These are phyloP conservation scores for Phrynosoma blainvillii DNA, from an alignment of 2,113 vertebrate species.

Conservation along the genomic window DNA sequence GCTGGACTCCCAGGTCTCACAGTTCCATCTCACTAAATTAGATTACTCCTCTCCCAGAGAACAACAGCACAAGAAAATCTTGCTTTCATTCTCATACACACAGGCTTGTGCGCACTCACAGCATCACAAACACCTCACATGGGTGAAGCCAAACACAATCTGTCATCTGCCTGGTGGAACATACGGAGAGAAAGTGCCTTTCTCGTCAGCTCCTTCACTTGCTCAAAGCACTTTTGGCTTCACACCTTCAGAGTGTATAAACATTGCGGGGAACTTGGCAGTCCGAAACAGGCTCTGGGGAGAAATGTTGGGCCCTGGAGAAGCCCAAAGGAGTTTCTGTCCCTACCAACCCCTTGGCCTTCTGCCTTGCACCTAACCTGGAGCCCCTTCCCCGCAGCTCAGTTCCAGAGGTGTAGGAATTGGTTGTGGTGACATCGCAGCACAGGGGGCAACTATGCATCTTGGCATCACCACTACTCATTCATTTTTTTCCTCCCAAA, in stretches of 20 bases:
- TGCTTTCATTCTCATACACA: background rate
- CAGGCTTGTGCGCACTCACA: background rate
- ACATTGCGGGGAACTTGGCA: background rate
- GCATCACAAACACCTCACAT: constrained; percentile 25
- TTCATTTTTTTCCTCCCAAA: background rate
- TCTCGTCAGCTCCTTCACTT: background rate
- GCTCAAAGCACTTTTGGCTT: constrained; percentile 18
- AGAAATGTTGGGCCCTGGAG: background rate
- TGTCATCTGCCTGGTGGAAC: constrained; percentile 37
- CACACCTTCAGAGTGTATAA: constrained; percentile 13
- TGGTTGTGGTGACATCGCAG: background rate
- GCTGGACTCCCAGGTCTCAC: background rate
- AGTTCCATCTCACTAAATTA: background rate
- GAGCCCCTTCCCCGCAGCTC: background rate
- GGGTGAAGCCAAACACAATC: constrained; percentile 39
- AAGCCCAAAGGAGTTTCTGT: background rate
- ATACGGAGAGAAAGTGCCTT: constrained; percentile 23
- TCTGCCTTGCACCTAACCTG: background rate
- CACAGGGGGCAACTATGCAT: background rate
- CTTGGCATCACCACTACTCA: too few species aligned
- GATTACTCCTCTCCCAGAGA: background rate
- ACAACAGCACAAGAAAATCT: background rate
- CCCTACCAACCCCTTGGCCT: background rate
- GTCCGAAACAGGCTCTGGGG: background rate
- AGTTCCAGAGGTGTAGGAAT: background rate